A percentile compares a stretch with the other conserved stretches of the same genome.
Evolutionary conservation across 2,113 vertebrate genomes (phyloP).

Genomic region (Dissostichus mawsoni): DNA sequence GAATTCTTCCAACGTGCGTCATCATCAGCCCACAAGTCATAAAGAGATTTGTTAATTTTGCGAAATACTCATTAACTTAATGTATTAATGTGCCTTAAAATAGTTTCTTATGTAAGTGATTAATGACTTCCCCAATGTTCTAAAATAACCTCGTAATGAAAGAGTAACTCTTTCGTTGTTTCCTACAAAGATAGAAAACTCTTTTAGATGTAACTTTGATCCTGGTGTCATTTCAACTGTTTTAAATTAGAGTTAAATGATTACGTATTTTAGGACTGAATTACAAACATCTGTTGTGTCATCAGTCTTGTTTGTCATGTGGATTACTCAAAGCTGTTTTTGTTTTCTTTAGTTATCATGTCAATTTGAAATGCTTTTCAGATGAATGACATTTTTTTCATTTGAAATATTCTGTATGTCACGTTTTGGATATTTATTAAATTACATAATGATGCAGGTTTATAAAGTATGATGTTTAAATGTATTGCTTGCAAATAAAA

Average conservation of each 20-base stretch:
- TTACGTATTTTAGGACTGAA: background rate
- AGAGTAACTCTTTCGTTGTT: background rate
- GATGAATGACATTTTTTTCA: slow-evolving; percentile 12
- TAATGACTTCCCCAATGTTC: background rate
- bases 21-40: background rate
- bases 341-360: slow-evolving; percentile 2
- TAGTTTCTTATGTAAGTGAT: background rate
- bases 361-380: background rate
- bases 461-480: slow-evolving; percentile 17
- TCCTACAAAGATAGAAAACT: slow-evolving; percentile 17
- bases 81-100: background rate
- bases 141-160: slow-evolving; percentile 11
- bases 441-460: background rate
- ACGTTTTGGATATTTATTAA: background rate
- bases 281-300: background rate
- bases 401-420: slow-evolving; percentile 15
- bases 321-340: background rate
- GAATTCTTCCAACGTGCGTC: background rate
- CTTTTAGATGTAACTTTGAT: background rate
- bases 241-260: background rate
- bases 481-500: slow-evolving; percentile 60
- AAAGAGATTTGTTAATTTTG: slow-evolving; percentile 8
- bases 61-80: slow-evolving; percentile 9
- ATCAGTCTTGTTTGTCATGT: background rate
- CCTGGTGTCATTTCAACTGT: background rate